Conservation (phyloP, 2,113 vertebrate species). For the Sprattus sprattus region DNA sequence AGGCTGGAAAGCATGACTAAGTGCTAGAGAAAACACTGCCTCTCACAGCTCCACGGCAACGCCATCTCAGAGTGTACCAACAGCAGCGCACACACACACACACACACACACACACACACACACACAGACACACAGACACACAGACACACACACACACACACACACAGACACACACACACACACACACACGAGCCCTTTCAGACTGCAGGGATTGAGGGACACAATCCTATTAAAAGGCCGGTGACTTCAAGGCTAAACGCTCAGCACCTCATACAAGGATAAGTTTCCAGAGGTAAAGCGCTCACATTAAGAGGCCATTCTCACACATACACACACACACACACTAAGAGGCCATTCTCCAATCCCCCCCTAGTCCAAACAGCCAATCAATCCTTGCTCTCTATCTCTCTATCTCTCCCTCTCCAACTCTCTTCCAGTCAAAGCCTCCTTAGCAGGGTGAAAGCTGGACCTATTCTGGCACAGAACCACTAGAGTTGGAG, state of each 20-base stretch:
- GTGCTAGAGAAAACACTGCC: conserved; percentile 2
- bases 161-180: not conserved
- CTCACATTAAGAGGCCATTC: not conserved
- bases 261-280: not conserved
- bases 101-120: not conserved
- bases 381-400: not conserved
- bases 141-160: not conserved
- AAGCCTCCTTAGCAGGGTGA: not conserved
- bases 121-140: not conserved
- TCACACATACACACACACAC: too few relatives aligned
- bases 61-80: not conserved
- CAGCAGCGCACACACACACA: not conserved
- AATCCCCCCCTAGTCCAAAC: not conserved
- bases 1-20: conserved; percentile 9
- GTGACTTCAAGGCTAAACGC: not conserved
- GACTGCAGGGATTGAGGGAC: not conserved
- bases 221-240: conserved; percentile 3
- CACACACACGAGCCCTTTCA: not conserved
- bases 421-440: not conserved
- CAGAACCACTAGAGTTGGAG: too few relatives aligned
- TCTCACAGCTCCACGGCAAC: not conserved
- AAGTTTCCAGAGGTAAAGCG: not conserved
- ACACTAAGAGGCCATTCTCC: not conserved
- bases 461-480: not conserved
- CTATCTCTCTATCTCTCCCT: not conserved